Conservation (phyloP, 2,113 vertebrate genomes). For the Puffinus mauretanicus region DNA sequence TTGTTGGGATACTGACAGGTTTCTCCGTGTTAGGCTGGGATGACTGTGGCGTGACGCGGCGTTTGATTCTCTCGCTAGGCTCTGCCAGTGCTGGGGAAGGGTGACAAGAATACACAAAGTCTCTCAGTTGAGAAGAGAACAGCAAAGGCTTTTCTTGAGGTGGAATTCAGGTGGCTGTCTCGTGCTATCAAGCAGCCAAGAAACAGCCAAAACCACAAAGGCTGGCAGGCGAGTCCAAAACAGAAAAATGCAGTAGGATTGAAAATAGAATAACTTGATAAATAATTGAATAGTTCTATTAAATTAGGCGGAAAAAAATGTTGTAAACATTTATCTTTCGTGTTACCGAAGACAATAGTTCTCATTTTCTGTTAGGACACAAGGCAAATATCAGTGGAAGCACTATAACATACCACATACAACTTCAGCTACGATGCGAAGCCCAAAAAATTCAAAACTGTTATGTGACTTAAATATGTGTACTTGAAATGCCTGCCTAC, state of each 20-base stretch:
- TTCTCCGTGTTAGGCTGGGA: not conserved
- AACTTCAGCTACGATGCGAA: not conserved
- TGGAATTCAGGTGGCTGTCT: not conserved
- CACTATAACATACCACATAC: accelerated
- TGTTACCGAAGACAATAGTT: not conserved
- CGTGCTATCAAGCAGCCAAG: not conserved
- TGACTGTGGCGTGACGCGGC: accelerated
- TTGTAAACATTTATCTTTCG: not conserved
- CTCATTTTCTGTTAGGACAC: not conserved
- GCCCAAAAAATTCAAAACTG: not conserved
- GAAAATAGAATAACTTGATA: not conserved
- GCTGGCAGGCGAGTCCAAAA: not conserved
- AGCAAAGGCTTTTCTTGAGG: not conserved
- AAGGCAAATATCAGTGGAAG: not conserved
- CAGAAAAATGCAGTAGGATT: not conserved
- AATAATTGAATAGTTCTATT: constrained; percentile 5
- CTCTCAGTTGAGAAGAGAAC: not conserved
- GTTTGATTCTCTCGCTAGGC: not conserved
- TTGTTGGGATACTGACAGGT: not conserved
- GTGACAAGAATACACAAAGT: not conserved
- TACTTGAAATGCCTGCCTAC: constrained; percentile 3
- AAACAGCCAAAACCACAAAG: not conserved
- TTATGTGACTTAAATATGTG: not conserved
- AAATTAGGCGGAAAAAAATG: not conserved
- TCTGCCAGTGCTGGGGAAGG: not conserved